Percentiles rank a stretch among this genome's conserved stretches.
Conservation (phyloP, 2,113 vertebrate species). For the Tetraodon nigroviridis region DNA sequence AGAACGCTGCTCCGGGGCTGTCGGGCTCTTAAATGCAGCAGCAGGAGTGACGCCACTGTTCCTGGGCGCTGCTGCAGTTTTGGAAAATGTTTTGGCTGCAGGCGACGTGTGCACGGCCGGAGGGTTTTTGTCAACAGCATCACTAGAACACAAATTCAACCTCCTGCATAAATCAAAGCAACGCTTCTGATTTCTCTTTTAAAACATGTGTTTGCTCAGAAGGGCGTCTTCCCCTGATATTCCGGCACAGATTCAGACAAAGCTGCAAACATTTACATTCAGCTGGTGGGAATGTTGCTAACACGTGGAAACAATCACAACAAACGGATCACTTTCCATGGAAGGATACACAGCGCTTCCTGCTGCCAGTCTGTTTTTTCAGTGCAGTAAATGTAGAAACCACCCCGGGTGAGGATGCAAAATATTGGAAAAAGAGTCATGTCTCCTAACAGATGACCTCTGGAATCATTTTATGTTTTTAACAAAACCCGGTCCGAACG, state of each 20-base stretch:
- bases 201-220: no score
- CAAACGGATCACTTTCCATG: conserved; percentile 19
- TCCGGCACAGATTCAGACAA: no score
- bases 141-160: conserved; percentile 59
- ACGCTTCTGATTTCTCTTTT: background rate
- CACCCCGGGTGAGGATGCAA: conserved; percentile 22
- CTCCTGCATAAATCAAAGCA: conserved; percentile 11
- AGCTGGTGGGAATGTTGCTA: conserved; percentile 21
- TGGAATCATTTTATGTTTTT: background rate
- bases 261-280: background rate
- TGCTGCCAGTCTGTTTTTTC: conserved; percentile 28
- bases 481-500: no score
- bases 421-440: background rate
- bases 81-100: conserved; percentile 61
- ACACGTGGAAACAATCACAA: conserved; percentile 48
- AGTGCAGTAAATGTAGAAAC: conserved; percentile 36
- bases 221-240: no score
- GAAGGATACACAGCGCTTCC: conserved; percentile 11
- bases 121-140: conserved; percentile 64
- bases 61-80: conserved; percentile 52
- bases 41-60: conserved; percentile 55
- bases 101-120: conserved; percentile 46
- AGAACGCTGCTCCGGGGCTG: conserved; percentile 39
- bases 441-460: background rate
- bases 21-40: conserved; percentile 47